These are phyloP conservation scores for Philereme vetulata DNA, from an alignment of 2,888 invertebrate species.

Conservation along the genomic window DNA sequence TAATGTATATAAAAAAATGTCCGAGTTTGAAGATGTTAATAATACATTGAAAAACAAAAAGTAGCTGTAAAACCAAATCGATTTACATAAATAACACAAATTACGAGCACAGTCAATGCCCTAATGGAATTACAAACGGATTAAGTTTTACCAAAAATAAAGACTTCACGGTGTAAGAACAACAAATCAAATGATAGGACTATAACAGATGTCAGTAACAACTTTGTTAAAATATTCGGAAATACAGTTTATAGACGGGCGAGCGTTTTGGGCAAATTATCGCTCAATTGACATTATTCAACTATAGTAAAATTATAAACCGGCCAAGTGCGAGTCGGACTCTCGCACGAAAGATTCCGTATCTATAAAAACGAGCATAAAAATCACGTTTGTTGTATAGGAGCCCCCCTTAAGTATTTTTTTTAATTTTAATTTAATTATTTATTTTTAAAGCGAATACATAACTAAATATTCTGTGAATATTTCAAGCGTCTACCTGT, in stretches of 20 bases:
- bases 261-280: conserved; percentile 7
- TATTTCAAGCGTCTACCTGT: no score
- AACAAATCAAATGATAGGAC: conserved; percentile 24
- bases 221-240: conserved; percentile 29
- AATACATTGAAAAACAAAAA: conserved; percentile 15
- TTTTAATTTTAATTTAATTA: no score
- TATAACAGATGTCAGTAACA: conserved; percentile 33
- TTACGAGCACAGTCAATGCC: conserved; percentile 34
- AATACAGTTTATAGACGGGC: conserved; percentile 23
- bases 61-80: conserved; percentile 40
- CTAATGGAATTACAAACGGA: conserved; percentile 42
- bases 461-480: no score
- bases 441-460: no score
- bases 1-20: no score
- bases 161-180: conserved; percentile 34
- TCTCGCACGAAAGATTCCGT: no score
- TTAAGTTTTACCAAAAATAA: conserved; percentile 44
- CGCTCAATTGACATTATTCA: not conserved
- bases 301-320: no score
- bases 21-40: not conserved
- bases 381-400: no score
- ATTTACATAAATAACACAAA: conserved; percentile 41
- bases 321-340: no score
- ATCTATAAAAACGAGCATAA: no score
- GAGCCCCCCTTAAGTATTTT: no score